These are phyloP conservation scores for Sus cebifrons DNA, from an alignment of 2,797 vertebrate genomes.

Conservation along the genomic window DNA sequence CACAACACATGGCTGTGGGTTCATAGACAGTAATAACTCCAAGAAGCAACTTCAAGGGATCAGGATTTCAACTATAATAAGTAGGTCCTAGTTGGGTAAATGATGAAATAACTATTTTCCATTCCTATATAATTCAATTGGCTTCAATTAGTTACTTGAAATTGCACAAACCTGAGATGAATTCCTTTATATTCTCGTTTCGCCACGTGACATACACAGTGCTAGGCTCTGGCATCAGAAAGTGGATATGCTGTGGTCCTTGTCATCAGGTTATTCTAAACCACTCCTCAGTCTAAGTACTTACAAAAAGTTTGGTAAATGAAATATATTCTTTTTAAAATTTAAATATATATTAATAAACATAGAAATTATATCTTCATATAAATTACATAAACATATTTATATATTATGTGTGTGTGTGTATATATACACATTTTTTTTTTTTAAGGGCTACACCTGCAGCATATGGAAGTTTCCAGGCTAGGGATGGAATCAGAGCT, in stretches of 20 bases:
- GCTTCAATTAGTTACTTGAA: neutral
- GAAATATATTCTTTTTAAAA: neutral
- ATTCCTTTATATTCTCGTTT: constrained; percentile 26
- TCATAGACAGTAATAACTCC: neutral
- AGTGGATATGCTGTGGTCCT: neutral
- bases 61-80: neutral
- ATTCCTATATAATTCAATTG: neutral
- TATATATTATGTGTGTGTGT: no score
- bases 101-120: neutral
- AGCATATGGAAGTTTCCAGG: no score
- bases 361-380: no score
- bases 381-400: no score
- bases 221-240: neutral
- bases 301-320: neutral
- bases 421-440: no score
- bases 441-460: no score
- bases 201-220: neutral
- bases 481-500: no score
- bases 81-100: neutral
- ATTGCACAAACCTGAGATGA: neutral
- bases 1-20: neutral
- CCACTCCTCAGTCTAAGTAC: constrained; percentile 1
- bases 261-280: constrained; percentile 37
- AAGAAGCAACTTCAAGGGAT: neutral
- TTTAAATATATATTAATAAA: no score